Base-by-base conservation (phyloP, 1,140 invertebrate species). In the Cyclina sinensis region DNA sequence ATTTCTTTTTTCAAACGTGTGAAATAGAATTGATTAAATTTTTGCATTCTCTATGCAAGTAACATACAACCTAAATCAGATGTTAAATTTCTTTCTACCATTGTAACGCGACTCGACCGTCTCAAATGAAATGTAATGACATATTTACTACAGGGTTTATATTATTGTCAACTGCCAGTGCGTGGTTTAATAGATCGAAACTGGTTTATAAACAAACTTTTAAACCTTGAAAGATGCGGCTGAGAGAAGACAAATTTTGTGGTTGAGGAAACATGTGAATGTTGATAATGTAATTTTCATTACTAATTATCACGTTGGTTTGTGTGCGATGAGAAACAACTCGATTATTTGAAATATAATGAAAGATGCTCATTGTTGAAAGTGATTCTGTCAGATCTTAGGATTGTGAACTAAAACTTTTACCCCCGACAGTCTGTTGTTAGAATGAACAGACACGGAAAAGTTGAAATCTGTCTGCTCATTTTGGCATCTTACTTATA, bases 291-390 rank as follows among this genome's bases (percentile, higher is more conserved):
- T 18, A 4, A 27, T n/a, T 62, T 27, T 62, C 51, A 27, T 62
- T 62, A 62, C 57, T 62, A 62, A 62, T 62, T 62, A n/a, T 62
- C 57, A 62, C 18, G n/a, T 5, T 62, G n/a, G 57, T 27, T 62
- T 62, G 57, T 24, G 57, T 1, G 24, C 3, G 24, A 62, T 62
- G 57, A 62, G 57, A 21, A 62, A 27, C 57, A 24, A 0, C n/a
- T 11, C n/a, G 24, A n/a, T 62, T 9, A 62, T 24, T 7, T 62
- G 24, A 62, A 62, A 62, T 4, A 27, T n/a, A 62, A 62, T 62
- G 57, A 62, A 62, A 27, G 18, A 27, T 62, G 57, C 21, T 62
- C 24, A 62, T 62, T 43, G 43, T 43, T 62, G 27, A 62, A 62
- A 27, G 57, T n/a, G n/a, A 2, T 62, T 9, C 18, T 62, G 57